Evolutionary conservation across 2,888 invertebrate species (phyloP).

Genomic region (Fissipunctia ypsillon): DNA sequence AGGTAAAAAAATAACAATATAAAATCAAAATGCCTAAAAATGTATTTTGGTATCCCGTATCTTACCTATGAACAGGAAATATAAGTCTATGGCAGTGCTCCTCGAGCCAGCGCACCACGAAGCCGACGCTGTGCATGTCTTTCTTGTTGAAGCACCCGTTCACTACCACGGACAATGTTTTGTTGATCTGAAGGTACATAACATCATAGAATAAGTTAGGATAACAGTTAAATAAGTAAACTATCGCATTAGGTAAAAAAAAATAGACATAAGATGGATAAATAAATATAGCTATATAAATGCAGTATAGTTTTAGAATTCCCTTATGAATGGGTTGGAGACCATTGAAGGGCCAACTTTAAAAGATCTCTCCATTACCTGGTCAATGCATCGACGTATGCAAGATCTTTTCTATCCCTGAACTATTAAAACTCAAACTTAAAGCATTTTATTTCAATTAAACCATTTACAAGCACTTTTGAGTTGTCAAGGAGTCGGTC

Average conservation of each 20-base stretch:
- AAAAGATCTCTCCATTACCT: not conserved
- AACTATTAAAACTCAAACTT: too few species aligned
- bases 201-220: not conserved
- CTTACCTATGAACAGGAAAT: constrained; percentile 93
- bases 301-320: not conserved
- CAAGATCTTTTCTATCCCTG: not conserved
- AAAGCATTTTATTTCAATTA: too few species aligned
- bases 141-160: constrained; percentile 96
- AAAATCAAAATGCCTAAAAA: not conserved
- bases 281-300: not conserved
- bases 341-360: not conserved
- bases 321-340: not conserved
- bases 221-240: not conserved
- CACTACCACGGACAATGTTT: constrained; percentile 93
- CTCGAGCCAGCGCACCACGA: constrained; percentile 95
- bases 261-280: not conserved
- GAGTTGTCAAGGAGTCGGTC: too few species aligned
- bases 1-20: not conserved
- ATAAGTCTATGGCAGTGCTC: constrained; percentile 94
- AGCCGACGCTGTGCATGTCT: constrained; percentile 93
- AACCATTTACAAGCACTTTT: too few species aligned
- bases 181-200: constrained; percentile 89
- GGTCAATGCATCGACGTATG: not conserved
- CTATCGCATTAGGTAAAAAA: not conserved
- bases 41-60: not conserved